phyloP scores from a whole-genome alignment of 1,140 invertebrate genomes.

The Chlorops oryzae region DNA sequence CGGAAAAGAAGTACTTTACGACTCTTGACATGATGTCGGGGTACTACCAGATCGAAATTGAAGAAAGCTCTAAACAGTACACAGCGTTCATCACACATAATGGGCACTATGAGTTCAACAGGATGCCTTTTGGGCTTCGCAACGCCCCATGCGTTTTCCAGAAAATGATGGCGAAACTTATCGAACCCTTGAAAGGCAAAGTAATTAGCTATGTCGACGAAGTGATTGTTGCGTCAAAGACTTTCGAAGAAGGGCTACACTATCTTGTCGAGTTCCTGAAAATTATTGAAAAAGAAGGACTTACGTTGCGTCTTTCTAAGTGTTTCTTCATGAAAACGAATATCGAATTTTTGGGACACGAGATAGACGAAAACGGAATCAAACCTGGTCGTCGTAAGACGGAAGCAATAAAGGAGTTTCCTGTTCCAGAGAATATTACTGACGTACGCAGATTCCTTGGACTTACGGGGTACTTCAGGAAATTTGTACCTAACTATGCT shows the following conservation, averaged over 20 bases:
- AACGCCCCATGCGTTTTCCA: slow-evolving; percentile 38
- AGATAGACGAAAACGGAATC: too few species aligned
- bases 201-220: slow-evolving; percentile 25
- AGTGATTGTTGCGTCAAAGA: background rate
- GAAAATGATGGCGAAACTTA: slow-evolving; percentile 22
- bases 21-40: slow-evolving; percentile 49
- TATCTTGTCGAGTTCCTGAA: background rate
- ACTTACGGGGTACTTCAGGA: slow-evolving; percentile 35
- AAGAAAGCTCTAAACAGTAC: slow-evolving; percentile 37
- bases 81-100: slow-evolving; percentile 46
- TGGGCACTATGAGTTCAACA: too few species aligned
- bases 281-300: background rate
- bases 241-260: background rate
- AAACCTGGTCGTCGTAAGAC: too few species aligned
- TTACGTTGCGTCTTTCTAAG: background rate
- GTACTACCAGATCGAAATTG: slow-evolving; percentile 51
- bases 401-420: slow-evolving; percentile 28
- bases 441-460: slow-evolving; percentile 30
- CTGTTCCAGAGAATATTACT: slow-evolving; percentile 23
- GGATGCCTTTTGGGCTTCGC: slow-evolving; percentile 31
- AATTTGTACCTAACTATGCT: slow-evolving; percentile 29
- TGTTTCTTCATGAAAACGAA: too few species aligned
- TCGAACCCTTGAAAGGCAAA: slow-evolving; percentile 16
- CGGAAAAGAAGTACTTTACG: slow-evolving; percentile 43
- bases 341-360: too few species aligned